Base-by-base conservation (phyloP, 30 jellyfish, hydroid and myxozoan species). In the Cassiopea andromeda region DNA sequence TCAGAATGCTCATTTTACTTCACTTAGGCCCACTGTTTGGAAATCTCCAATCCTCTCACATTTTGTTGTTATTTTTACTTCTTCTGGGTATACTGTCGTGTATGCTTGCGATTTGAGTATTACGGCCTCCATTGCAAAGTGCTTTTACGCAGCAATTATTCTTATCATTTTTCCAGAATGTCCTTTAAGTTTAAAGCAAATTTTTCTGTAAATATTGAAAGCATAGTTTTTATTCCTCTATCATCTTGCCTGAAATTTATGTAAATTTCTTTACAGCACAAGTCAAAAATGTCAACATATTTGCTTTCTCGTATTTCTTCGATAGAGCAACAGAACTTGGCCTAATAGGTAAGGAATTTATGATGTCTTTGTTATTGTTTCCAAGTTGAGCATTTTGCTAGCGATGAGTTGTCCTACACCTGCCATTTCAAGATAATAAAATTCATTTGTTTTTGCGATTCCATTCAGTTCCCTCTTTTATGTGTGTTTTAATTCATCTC, bases 251-350 rank as follows among this genome's bases (percentile, higher is more conserved):
- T 27, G 38, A 27, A 27, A 27, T 27, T 27, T 27, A 27, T 27
- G 38, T 27, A 27, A 27, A 27, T 27, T 27, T 27, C 38, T 46
- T 78, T 77, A 13, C 85, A 87, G 89, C 89, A 13, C 78, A 76
- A 66, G 77, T 64, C 85, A 77, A 87, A 61, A 77, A 77, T n/a
- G 70, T 69, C 78, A 82, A 90, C 44, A 59, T 90, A 46, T 90
- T 81, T 73, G 92, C 92, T 7, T 90, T 90, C 59, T 90, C 97
- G 18, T 90, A 90, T 48, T 90, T 90, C 85, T 90, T 64, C 69
- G 97, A 90, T 74, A 49, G 97, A 72, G 97, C 97, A 60, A 86
- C 87, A 46, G 97, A 90, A 14, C 89, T 82, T 44, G 92, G 92
- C 48, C 75, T 90, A 76, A 90, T 90, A 72, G 97, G 97, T 90